Conservation (phyloP, 1,140 invertebrate species). For the Pogonomyrmex californicus region DNA sequence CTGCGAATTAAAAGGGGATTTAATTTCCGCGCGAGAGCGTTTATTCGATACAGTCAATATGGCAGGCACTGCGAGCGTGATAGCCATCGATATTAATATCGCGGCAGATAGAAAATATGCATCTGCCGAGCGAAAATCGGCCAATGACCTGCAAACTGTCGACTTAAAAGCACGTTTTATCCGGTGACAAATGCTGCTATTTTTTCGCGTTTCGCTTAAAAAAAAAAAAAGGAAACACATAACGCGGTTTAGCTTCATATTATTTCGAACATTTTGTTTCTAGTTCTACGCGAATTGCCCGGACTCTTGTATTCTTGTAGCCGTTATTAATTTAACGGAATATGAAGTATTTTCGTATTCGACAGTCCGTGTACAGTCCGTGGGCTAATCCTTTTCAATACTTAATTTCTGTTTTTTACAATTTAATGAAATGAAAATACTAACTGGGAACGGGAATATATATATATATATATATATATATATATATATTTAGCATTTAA, state of each 20-base stretch:
- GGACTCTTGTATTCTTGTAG: not conserved
- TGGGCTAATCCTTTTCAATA: not conserved
- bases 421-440: not conserved
- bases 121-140: constrained; percentile 36
- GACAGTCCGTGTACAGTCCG: not conserved
- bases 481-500: constrained; percentile 1
- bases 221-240: too few relatives aligned
- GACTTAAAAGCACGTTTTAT: constrained; percentile 25
- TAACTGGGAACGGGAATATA: not conserved
- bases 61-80: constrained; percentile 28
- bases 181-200: not conserved
- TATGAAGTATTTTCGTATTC: not conserved
- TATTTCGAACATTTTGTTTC: constrained; percentile 1
- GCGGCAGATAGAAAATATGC: constrained; percentile 33
- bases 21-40: constrained; percentile 62
- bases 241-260: not conserved
- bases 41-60: constrained; percentile 58
- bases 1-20: constrained; percentile 61
- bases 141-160: constrained; percentile 14
- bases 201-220: not conserved
- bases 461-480: too few relatives aligned
- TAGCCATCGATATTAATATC: constrained; percentile 55
- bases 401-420: not conserved
- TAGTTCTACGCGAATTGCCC: not conserved
- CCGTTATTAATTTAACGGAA: not conserved